A percentile compares a stretch with the other conserved stretches of the same genome.
Evolutionary conservation across 2,888 invertebrate genomes (phyloP).

Genomic region (Prenolepis imparis): DNA sequence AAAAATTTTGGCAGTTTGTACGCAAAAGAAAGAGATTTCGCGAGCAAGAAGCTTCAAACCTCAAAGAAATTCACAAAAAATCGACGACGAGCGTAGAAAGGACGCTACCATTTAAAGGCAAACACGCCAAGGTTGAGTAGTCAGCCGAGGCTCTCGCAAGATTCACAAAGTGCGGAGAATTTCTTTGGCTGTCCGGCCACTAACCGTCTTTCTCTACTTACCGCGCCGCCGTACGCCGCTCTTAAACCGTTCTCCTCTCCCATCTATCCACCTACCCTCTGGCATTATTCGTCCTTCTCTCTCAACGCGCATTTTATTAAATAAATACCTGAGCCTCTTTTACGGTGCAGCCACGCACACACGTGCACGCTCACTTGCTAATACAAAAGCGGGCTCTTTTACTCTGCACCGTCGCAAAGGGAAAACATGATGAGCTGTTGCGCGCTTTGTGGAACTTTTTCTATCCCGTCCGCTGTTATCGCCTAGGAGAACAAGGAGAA

Average conservation of each 20-base stretch:
- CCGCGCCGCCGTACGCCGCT: constrained; percentile 11
- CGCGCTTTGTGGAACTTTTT: constrained; percentile 67
- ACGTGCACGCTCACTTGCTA: constrained; percentile 59
- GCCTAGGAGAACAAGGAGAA: constrained; percentile 34
- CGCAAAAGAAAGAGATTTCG: constrained; percentile 2
- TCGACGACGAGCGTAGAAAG: constrained; percentile 10
- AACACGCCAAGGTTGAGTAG: constrained; percentile 57
- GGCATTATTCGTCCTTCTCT: constrained; percentile 66
- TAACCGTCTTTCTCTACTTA: constrained; percentile 18
- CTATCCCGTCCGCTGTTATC: constrained; percentile 17
- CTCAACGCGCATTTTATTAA: constrained; percentile 78
- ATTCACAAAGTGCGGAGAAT: constrained; percentile 51
- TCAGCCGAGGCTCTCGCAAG: constrained; percentile 28
- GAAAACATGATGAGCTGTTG: constrained; percentile 70
- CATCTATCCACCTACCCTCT: constrained; percentile 1
- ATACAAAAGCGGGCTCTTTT: constrained; percentile 72
- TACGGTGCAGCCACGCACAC: constrained; percentile 57
- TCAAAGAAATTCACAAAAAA: constrained; percentile 38
- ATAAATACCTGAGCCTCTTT: constrained; percentile 79
- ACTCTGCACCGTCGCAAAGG: constrained; percentile 65
- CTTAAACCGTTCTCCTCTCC: constrained; percentile 26
- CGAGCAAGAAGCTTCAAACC: constrained; percentile 22
- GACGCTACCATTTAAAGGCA: constrained; percentile 60
- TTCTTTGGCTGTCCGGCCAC: constrained; percentile 56
- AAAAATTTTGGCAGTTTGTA: constrained; percentile 17